Base-by-base conservation (phyloP, 2,888 invertebrate genomes). In the Pycnomerus fuliginosus region DNA sequence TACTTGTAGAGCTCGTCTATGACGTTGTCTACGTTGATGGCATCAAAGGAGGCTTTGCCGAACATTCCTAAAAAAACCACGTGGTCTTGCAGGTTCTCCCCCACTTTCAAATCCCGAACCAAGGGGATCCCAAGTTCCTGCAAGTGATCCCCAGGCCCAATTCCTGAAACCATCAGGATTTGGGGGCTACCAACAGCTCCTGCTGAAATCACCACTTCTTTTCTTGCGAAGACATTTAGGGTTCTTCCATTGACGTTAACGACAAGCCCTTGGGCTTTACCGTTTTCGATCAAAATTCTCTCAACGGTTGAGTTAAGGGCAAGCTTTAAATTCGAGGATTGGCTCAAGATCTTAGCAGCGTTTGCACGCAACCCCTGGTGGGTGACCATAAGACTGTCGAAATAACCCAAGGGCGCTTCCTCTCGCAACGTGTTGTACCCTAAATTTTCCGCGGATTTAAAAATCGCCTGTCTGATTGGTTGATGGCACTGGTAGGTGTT, bases 311-410 rank as follows among this genome's bases (percentile, higher is more conserved):
- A 74, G 24, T 79, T 71, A 47, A 79, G 79, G 11, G 80, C 72
- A 0, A 84, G 73, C 44, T 76, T 74, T 1, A 85, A 62, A 65
- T 85, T 85, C 3, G 68, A 60, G 2, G 80, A 66, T n/a, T 78
- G 64, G 15, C 75, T 71, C 62, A 84, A 91, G 0, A 83, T 88
- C 71, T 87, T 90, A 3, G 87, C 84, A 1, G 87, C 67, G 50
- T 72, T 76, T 8, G 71, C 63, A 20, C 72, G 56, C 2, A 68
- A 64, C 56, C 75, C 61, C 61, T 73, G 62, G 58, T 69, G 50
- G 61, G 73, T 59, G 7, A 57, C 58, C 10, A 36, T 45, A 2
- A 59, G 33, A 1, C 52, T 12, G 8, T 65, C 55, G 22, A 59
- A 58, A 28, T 58, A 58, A 4, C 69, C 69, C 20, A 62, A 40